Evolutionary conservation across 2,888 invertebrate species (phyloP).

Genomic region (Drosophila phalerata): DNA sequence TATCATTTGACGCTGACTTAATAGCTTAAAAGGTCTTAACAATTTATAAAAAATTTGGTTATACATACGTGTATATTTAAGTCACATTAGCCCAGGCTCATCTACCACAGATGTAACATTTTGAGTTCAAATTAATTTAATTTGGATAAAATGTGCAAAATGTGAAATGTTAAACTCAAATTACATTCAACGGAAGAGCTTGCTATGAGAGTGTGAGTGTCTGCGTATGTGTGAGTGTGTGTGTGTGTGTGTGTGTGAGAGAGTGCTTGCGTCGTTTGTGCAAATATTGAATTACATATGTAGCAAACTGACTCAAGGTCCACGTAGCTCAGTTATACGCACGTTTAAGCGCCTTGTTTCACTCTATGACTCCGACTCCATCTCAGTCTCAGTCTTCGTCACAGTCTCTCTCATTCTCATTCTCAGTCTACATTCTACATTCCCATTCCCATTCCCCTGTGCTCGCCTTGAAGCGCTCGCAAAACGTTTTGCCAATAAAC

Average conservation of each 20-base stretch:
- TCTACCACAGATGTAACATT: constrained; percentile 28
- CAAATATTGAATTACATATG: constrained; percentile 52
- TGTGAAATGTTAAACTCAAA: constrained; percentile 47
- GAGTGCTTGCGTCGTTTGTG: constrained; percentile 15
- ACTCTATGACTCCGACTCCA: constrained; percentile 4
- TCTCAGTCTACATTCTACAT: not conserved
- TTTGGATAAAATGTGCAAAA: constrained; percentile 44
- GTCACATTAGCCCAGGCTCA: constrained; percentile 16
- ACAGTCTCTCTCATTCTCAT: not conserved
- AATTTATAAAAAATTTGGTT: constrained; percentile 31
- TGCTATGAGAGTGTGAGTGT: constrained; percentile 4
- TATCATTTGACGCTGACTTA: not conserved
- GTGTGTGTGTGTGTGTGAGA: not conserved
- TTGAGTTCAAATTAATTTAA: constrained; percentile 52
- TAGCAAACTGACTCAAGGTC: constrained; percentile 23
- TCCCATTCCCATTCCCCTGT: not conserved
- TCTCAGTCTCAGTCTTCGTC: constrained; percentile 5
- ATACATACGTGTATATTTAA: constrained; percentile 27
- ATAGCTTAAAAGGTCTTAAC: constrained; percentile 9
- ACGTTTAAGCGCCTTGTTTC: constrained; percentile 50
- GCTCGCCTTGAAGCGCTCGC: constrained; percentile 27
- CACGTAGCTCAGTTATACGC: constrained; percentile 56
- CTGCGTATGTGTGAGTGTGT: not conserved
- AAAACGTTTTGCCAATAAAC: constrained; percentile 80
- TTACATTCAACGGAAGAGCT: constrained; percentile 38